Base-by-base conservation (phyloP, 2,888 invertebrate species). In the Scaptomyza reducta region DNA sequence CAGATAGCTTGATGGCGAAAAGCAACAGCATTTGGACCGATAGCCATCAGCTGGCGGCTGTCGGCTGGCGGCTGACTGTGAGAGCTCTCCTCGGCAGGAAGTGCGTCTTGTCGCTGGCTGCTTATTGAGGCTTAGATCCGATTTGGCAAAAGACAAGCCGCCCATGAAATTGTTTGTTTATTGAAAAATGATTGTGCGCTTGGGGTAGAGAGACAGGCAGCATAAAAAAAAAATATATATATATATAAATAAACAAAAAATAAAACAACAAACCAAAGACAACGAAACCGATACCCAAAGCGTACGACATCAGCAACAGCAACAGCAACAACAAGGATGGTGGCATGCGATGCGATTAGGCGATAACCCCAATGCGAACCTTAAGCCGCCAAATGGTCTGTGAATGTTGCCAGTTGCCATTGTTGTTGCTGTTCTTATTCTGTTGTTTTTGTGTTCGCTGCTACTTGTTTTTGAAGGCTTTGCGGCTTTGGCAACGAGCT, bases 111-210 rank as follows among this genome's bases (percentile, higher is more conserved):
- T 87, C 87, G 86, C 84, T 83, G 75, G 50, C 73, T 87, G 84
- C 86, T 87, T 85, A 85, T 85, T 87, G 83, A 82, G 86, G 88
- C 88, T 85, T 85, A 85, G 88, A 83, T 85, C 88, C 84, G 88
- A 87, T 87, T 85, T 87, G 77, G 71, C 79, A 71, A 74, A 74
- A 81, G 87, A 79, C 87, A 84, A 87, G 83, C 82, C 73, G 85
- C 71, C 82, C 85, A 86, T 86, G 88, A 86, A 86, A 86, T 86
- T 86, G 85, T 88, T 86, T 86, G 85, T 88, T 86, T 86, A 86
- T 86, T 86, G 85, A 86, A 86, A 86, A 86, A 86, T 86, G 85
- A 87, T 85, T 85, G 83, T 73, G 76, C 78, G 60, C 65, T 61
- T 40, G 59, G 73, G 61, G 58, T 47, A 45, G 57, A 42, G 62